A percentile compares a stretch with the other conserved stretches of the same genome.
Conservation (phyloP, 1,140 invertebrate genomes). For the Hycleus cichorii region DNA sequence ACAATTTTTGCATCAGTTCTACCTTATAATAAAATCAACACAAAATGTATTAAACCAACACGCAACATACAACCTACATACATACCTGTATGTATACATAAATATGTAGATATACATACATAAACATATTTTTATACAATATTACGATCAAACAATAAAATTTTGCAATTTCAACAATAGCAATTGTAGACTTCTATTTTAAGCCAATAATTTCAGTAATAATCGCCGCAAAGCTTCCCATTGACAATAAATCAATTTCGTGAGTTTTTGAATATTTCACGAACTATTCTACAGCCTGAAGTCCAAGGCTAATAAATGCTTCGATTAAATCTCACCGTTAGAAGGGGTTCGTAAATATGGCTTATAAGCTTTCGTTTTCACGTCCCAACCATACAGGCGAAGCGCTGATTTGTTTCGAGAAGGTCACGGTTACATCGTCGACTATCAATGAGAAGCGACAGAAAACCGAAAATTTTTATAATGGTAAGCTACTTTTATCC, state of each 20-base stretch:
- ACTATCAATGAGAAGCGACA: too few relatives aligned
- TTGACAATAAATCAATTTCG: conserved; percentile 4
- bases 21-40: background rate
- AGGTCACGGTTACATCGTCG: conserved; percentile 12
- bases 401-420: conserved; percentile 10
- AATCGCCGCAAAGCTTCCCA: background rate
- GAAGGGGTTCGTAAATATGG: background rate
- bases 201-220: background rate
- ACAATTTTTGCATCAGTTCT: conserved; percentile 9
- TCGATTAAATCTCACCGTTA: conserved; percentile 15
- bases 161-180: background rate
- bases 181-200: background rate
- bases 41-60: background rate
- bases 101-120: background rate
- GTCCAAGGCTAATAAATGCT: conserved; percentile 8
- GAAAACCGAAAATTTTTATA: too few relatives aligned
- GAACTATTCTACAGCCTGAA: background rate
- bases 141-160: too few relatives aligned
- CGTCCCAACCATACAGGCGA: background rate
- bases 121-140: background rate
- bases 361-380: conserved; percentile 21
- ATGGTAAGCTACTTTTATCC: too few relatives aligned
- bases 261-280: conserved; percentile 6
- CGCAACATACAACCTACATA: conserved; percentile 1
- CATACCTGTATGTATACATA: background rate